Conservation (phyloP, 1,140 invertebrate species). For the Oedothorax gibbosus region DNA sequence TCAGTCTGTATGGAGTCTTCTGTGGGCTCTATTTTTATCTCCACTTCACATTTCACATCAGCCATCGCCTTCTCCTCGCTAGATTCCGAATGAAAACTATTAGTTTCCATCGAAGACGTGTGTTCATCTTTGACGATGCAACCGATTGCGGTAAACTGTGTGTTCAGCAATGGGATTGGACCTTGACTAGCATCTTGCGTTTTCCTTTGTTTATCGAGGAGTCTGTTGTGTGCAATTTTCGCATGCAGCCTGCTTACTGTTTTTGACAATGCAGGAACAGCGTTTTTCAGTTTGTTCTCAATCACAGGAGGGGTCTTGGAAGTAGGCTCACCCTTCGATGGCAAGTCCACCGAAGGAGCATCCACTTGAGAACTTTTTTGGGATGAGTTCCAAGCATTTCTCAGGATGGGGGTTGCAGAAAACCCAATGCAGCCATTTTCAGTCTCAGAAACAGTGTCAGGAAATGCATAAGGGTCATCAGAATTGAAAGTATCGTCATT, state of each 20-base stretch:
- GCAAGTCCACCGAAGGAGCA: constrained; percentile 33
- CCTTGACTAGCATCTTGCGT: constrained; percentile 65
- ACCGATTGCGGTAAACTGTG: constrained; percentile 20
- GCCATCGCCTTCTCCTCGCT: constrained; percentile 29
- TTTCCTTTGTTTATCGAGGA: constrained; percentile 70
- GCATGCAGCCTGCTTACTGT: constrained; percentile 71
- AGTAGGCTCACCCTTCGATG: constrained; percentile 15
- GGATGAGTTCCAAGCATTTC: constrained; percentile 54
- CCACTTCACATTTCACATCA: constrained; percentile 25
- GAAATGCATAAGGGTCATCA: constrained; percentile 75
- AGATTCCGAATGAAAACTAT: constrained; percentile 49
- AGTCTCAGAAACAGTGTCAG: constrained; percentile 70
- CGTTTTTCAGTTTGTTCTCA: constrained; percentile 62
- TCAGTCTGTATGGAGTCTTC: constrained; percentile 39
- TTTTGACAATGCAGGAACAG: constrained; percentile 67
- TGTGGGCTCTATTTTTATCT: constrained; percentile 26
- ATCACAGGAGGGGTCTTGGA: constrained; percentile 11
- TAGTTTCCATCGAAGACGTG: constrained; percentile 34
- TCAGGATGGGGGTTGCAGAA: constrained; percentile 45
- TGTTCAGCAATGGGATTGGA: constrained; percentile 27
- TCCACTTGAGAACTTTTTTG: constrained; percentile 54
- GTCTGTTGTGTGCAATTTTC: constrained; percentile 72
- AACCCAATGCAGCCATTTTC: constrained; percentile 63
- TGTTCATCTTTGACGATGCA: constrained; percentile 24
- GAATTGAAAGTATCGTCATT: constrained; percentile 63